Conservation (phyloP, 2,888 invertebrate genomes). For the Dicranocentrus wangi region DNA sequence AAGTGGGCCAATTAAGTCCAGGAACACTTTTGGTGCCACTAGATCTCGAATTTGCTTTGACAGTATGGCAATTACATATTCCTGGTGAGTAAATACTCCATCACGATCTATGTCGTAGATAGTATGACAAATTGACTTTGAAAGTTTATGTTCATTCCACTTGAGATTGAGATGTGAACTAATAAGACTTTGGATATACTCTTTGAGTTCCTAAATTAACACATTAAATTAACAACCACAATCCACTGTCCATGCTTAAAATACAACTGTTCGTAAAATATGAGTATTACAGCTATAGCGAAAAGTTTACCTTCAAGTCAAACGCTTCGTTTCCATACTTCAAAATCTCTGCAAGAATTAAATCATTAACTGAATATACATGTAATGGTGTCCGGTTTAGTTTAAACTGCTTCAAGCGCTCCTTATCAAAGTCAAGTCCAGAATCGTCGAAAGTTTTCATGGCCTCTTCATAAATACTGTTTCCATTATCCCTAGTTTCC, state of each 20-base stretch:
- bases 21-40: conserved; percentile 23
- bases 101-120: conserved; percentile 34
- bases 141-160: background rate
- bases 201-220: too few species aligned
- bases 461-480: background rate
- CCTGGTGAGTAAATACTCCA: conserved; percentile 12
- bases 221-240: too few species aligned
- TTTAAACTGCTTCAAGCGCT: conserved; percentile 21
- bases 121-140: background rate
- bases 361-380: background rate
- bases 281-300: too few species aligned
- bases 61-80: conserved; percentile 31
- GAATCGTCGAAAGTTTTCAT: conserved; percentile 6
- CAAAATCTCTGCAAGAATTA: conserved; percentile 35
- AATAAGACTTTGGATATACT: background rate
- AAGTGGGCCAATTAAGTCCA: conserved; percentile 27
- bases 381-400: background rate
- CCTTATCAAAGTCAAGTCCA: conserved; percentile 7
- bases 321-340: conserved; percentile 8
- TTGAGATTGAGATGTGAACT: too few species aligned
- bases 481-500: background rate
- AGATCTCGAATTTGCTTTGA: conserved; percentile 14
- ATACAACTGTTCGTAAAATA: too few species aligned
- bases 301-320: conserved; percentile 5
- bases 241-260: too few species aligned